These are phyloP conservation scores for Anhinga anhinga DNA, from an alignment of 2,113 vertebrate genomes.

Conservation along the genomic window DNA sequence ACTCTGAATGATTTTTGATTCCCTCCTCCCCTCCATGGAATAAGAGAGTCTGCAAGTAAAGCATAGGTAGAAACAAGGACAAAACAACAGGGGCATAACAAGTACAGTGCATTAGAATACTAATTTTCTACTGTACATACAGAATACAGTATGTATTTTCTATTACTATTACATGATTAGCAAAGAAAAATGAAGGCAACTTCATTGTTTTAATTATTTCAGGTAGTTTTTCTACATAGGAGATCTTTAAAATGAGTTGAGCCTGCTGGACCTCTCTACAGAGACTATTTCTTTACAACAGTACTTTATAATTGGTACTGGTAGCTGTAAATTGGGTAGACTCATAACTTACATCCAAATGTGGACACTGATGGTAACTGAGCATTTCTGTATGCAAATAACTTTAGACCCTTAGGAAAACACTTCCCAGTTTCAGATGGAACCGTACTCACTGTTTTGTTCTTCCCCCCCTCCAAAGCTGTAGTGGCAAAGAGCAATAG, in stretches of 20 bases:
- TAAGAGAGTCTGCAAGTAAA: not conserved
- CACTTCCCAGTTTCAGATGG: not conserved
- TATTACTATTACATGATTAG: not conserved
- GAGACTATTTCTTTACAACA: not conserved
- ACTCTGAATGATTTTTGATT: not conserved
- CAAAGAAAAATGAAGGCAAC: not conserved
- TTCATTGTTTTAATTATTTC: not conserved
- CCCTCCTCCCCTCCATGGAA: not conserved
- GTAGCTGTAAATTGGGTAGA: not conserved
- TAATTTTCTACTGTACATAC: not conserved
- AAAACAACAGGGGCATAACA: not conserved
- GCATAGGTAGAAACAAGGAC: not conserved
- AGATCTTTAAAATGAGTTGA: not conserved
- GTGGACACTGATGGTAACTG: not conserved
- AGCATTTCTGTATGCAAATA: not conserved
- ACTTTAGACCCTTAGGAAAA: not conserved
- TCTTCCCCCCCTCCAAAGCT: not conserved
- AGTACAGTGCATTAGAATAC: not conserved
- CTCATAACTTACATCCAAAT: not conserved
- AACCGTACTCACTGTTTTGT: not conserved
- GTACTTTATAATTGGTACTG: rapidly evolving
- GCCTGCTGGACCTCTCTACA: not conserved
- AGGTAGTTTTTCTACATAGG: not conserved
- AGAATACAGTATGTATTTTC: not conserved
- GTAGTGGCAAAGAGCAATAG: not conserved